Conservation (phyloP, 1,140 invertebrate genomes). For the Plodia interpunctella region DNA sequence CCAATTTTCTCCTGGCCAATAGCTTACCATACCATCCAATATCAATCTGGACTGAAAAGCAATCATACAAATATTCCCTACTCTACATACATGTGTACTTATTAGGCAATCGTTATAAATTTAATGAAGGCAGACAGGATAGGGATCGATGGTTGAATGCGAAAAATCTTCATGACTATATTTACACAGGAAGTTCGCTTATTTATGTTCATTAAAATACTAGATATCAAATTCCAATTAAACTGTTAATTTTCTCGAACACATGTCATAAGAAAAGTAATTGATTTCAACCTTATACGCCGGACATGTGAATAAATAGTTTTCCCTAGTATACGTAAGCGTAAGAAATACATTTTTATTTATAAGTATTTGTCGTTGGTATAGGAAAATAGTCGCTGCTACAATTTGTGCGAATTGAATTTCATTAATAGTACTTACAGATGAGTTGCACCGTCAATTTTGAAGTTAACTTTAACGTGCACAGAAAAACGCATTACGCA, state of each 20-base stretch:
- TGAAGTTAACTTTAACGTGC: too few species aligned
- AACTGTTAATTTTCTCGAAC: background rate
- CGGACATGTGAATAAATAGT: background rate
- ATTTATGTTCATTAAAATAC: slow-evolving; percentile 6
- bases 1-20: too few species aligned
- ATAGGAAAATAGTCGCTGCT: background rate
- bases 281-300: background rate
- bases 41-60: too few species aligned
- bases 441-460: too few species aligned
- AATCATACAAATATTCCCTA: background rate
- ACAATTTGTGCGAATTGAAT: too few species aligned
- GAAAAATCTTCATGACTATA: background rate
- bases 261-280: slow-evolving; percentile 1
- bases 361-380: background rate
- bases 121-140: background rate
- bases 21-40: too few species aligned
- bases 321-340: background rate
- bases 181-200: background rate
- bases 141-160: background rate
- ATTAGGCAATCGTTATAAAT: background rate
- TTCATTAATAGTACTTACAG: too few species aligned
- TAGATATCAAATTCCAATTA: slow-evolving; percentile 4
- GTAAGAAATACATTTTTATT: background rate
- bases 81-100: too few species aligned
- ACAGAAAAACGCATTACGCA: too few species aligned